Evolutionary conservation across 37 sponge, comb jelly and placozoan genomes (phyloP).

Genomic region (Cladorhizidae sp.): DNA sequence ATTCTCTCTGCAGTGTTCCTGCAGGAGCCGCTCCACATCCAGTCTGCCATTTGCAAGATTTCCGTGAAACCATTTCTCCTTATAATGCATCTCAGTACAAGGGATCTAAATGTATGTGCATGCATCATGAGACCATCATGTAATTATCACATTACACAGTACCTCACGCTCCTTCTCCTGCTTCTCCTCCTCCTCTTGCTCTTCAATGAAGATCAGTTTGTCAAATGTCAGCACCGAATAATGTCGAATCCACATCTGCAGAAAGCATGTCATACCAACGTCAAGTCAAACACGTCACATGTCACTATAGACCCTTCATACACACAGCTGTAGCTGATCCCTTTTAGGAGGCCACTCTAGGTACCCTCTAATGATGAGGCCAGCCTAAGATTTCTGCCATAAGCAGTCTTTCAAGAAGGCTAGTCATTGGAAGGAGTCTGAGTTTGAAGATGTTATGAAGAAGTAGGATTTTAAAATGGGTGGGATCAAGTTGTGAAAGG

Average conservation of each 20-base stretch:
- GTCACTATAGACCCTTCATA: not conserved
- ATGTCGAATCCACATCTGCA: constrained; percentile 76
- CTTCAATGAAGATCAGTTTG: constrained; percentile 80
- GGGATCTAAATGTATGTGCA: constrained; percentile 24
- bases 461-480: too few relatives aligned
- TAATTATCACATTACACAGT: too few relatives aligned
- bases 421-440: too few relatives aligned
- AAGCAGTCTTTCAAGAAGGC: too few relatives aligned
- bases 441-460: too few relatives aligned
- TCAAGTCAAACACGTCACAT: not conserved
- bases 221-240: constrained; percentile 84
- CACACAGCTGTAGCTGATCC: too few relatives aligned
- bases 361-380: too few relatives aligned
- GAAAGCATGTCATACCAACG: not conserved
- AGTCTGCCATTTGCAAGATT: constrained; percentile 68
- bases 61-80: constrained; percentile 87
- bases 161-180: constrained; percentile 60
- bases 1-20: constrained; percentile 67
- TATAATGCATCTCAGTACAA: constrained; percentile 65
- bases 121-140: constrained; percentile 11
- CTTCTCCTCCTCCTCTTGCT: constrained; percentile 81
- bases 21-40: constrained; percentile 78
- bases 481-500: too few relatives aligned
- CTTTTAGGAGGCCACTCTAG: too few relatives aligned
- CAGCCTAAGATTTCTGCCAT: too few relatives aligned